Evolutionary conservation across 2,888 invertebrate genomes (phyloP).

Genomic region (Lasioglossum malachurum): DNA sequence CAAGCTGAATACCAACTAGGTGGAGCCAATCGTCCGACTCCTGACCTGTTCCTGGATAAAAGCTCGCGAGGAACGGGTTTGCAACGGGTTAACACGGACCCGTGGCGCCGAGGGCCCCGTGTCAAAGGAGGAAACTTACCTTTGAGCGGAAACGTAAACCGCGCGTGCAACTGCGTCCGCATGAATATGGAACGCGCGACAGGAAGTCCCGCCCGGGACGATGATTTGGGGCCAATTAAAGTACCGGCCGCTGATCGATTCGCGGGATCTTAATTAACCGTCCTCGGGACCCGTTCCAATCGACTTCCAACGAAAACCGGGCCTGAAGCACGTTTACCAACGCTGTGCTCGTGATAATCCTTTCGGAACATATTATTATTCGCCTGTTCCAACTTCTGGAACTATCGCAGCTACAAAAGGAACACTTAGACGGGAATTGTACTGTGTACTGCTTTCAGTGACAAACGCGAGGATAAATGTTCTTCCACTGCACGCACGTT

Average conservation of each 20-base stretch:
- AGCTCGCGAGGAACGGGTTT: constrained; percentile 29
- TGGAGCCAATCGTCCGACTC: constrained; percentile 54
- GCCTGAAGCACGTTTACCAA: not conserved
- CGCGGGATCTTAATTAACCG: constrained; percentile 50
- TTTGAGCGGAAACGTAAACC: constrained; percentile 52
- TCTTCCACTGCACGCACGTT: too few species aligned
- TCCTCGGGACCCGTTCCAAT: not conserved
- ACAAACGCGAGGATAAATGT: too few species aligned
- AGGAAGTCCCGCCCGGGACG: constrained; percentile 18
- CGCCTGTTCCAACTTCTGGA: too few species aligned
- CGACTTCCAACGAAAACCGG: too few species aligned
- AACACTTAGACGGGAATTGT: too few species aligned
- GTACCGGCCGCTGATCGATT: constrained; percentile 29
- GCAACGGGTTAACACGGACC: constrained; percentile 32
- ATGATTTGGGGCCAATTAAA: constrained; percentile 29
- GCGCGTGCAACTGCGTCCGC: constrained; percentile 21
- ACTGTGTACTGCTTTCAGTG: too few species aligned
- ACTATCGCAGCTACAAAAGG: too few species aligned
- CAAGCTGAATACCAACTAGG: constrained; percentile 60
- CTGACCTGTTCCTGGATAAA: constrained; percentile 42
- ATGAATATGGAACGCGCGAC: constrained; percentile 50
- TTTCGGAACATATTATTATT: not conserved
- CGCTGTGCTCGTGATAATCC: not conserved
- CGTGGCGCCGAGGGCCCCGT: not conserved
- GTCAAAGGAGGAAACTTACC: constrained; percentile 59